A percentile compares a stretch with the other conserved stretches of the same genome.
Evolutionary conservation across 2,113 vertebrate species (phyloP).

Genomic region (Xenotilapia leptura): DNA sequence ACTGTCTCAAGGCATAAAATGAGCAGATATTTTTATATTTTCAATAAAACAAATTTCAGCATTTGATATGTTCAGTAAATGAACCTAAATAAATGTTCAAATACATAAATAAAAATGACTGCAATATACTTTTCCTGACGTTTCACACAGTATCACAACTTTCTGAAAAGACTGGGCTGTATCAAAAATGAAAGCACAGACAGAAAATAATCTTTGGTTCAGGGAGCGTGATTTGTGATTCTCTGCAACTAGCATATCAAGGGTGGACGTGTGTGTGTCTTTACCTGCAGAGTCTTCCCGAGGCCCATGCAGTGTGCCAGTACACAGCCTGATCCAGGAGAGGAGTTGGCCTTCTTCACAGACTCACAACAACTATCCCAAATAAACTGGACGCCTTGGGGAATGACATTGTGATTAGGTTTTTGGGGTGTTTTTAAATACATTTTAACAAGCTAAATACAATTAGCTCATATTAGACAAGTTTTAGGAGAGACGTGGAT

Average conservation of each 20-base stretch:
- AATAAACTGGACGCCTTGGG: constrained; percentile 91
- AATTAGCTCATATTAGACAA: not conserved
- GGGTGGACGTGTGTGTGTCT: not conserved
- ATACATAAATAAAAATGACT: not conserved
- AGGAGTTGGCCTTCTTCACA: constrained; percentile 85
- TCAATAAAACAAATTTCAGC: not conserved
- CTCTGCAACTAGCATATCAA: not conserved
- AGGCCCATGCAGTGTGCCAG: constrained; percentile 98
- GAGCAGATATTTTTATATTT: not conserved
- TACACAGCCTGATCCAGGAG: constrained; percentile 89
- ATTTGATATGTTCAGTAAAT: not conserved
- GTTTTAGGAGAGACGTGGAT: not conserved
- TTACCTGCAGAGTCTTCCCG: constrained; percentile 95
- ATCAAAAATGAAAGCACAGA: not conserved
- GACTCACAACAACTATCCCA: constrained; percentile 98
- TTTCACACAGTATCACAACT: not conserved
- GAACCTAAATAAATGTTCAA: not conserved
- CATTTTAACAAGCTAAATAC: not conserved
- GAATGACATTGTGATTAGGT: not conserved
- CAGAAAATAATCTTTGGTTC: not conserved
- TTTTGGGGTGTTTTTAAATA: not conserved
- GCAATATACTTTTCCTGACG: not conserved
- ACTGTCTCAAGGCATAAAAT: not conserved
- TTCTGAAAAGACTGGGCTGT: fast-evolving
- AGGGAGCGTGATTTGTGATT: not conserved